Conservation (phyloP, 1,140 invertebrate species). For the Trichogramma pretiosum region DNA sequence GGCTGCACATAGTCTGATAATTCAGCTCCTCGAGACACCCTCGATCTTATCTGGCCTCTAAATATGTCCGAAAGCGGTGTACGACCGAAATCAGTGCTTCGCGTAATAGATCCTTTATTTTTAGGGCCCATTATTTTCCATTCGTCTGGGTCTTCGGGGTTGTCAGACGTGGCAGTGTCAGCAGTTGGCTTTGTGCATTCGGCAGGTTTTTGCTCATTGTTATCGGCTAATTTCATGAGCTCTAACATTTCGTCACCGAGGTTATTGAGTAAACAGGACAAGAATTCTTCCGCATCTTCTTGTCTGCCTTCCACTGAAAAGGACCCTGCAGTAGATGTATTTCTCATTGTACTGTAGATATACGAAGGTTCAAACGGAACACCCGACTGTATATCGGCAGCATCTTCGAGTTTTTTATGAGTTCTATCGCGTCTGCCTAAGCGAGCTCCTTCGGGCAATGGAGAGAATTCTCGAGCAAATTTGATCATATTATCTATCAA, state of each 20-base stretch:
- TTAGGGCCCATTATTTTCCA: conserved; percentile 80
- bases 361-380: conserved; percentile 72
- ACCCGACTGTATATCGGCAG: conserved; percentile 45
- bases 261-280: conserved; percentile 83
- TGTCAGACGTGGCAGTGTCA: conserved; percentile 39
- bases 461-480: conserved; percentile 62
- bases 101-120: conserved; percentile 77
- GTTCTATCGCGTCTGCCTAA: conserved; percentile 44
- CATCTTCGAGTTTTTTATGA: conserved; percentile 34
- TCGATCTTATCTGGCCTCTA: conserved; percentile 78
- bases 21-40: conserved; percentile 66
- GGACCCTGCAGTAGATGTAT: conserved; percentile 61
- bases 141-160: conserved; percentile 51
- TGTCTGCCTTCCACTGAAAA: conserved; percentile 73
- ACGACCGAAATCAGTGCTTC: conserved; percentile 68
- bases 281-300: conserved; percentile 92
- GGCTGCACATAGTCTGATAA: conserved; percentile 77
- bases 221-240: conserved; percentile 59
- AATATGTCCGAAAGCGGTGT: conserved; percentile 91
- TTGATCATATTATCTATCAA: conserved; percentile 80
- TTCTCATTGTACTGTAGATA: conserved; percentile 70
- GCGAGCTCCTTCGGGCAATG: conserved; percentile 48
- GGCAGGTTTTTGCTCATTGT: conserved; percentile 31
- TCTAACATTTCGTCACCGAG: conserved; percentile 94
- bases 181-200: conserved; percentile 24